phyloP scores from a whole-genome alignment of 2,113 vertebrate species.

The Campylorhamphus procurvoides region DNA sequence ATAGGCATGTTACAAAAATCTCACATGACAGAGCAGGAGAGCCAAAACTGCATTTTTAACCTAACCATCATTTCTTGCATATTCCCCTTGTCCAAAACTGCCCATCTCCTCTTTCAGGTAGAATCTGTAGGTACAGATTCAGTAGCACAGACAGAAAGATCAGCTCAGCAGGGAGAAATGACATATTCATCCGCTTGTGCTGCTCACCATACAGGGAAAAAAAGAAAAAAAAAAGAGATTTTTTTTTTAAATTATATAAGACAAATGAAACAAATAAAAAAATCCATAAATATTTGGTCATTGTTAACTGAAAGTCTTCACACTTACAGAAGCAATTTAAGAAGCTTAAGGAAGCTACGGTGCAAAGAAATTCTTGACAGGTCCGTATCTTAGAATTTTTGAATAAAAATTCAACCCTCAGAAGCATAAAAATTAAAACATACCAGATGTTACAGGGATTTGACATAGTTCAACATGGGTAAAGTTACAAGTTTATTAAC shows the following conservation, averaged over 20 bases:
- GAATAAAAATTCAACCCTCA: slow-evolving; percentile 64
- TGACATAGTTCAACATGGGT: slow-evolving; percentile 37
- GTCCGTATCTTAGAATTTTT: slow-evolving; percentile 49
- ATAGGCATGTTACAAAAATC: background rate
- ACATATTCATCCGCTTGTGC: background rate
- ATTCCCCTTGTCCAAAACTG: background rate
- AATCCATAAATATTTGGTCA: background rate
- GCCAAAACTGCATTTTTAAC: background rate
- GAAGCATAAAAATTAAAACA: slow-evolving; percentile 61
- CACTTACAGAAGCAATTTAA: background rate
- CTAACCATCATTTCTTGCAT: background rate
- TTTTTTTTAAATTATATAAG: background rate
- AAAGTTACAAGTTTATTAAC: slow-evolving; percentile 60
- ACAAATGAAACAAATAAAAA: background rate
- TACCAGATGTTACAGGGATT: slow-evolving; percentile 68
- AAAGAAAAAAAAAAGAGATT: background rate
- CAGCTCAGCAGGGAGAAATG: background rate
- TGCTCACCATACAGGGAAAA: background rate
- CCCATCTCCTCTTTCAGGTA: background rate
- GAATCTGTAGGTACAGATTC: background rate
- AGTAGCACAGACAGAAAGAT: background rate
- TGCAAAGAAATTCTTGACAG: slow-evolving; percentile 41
- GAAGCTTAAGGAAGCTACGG: slow-evolving; percentile 5
- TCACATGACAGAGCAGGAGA: background rate
- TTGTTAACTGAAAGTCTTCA: background rate